phyloP scores from a whole-genome alignment of 2,888 invertebrate species.

The Pseudococcus longispinus region DNA sequence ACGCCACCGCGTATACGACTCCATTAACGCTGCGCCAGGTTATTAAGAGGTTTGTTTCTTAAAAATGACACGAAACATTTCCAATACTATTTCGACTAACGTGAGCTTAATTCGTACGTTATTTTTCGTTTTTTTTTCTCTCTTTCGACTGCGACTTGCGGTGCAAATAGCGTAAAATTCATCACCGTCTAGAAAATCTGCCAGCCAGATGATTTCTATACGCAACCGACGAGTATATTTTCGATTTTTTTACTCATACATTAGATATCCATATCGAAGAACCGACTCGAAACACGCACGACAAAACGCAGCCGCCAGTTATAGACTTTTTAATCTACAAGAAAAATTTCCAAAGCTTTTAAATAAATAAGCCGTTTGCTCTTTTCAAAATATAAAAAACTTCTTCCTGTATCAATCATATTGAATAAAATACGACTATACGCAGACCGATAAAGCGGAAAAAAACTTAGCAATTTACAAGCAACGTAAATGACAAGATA shows the following conservation, averaged over 20 bases:
- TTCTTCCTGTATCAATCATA: background rate
- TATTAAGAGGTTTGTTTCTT: conserved; percentile 30
- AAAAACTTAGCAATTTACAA: background rate
- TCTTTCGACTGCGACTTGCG: background rate
- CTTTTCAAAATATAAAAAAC: background rate
- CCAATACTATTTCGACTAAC: background rate
- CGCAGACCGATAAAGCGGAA: background rate
- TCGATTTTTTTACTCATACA: background rate
- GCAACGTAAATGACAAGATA: background rate
- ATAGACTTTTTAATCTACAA: background rate
- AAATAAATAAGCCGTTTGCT: conserved; percentile 1
- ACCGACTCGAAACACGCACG: background rate
- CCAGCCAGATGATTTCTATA: background rate
- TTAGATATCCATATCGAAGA: background rate
- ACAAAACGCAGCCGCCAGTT: background rate
- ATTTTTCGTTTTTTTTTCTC: background rate
- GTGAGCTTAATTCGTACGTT: background rate
- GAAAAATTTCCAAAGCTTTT: conserved; percentile 6
- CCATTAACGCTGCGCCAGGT: conserved; percentile 4
- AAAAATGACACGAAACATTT: conserved; percentile 22
- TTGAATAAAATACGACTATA: background rate
- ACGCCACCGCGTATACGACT: background rate
- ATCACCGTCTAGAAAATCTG: background rate
- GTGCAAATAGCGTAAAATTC: background rate
- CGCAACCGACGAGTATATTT: background rate